These are phyloP conservation scores for Notarius quadriscutis DNA, from an alignment of 2,113 vertebrate genomes.

Conservation along the genomic window DNA sequence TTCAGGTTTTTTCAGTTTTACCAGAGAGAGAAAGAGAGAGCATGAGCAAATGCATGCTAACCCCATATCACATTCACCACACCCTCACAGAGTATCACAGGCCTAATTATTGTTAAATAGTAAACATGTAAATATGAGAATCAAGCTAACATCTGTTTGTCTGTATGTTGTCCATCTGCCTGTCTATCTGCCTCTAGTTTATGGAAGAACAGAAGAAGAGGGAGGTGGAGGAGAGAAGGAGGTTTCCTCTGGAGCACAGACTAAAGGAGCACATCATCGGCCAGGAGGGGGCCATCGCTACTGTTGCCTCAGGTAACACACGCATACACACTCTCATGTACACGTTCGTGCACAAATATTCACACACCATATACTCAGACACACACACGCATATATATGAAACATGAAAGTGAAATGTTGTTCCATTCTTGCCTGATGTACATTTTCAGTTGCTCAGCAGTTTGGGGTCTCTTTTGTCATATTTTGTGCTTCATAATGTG, in stretches of 20 bases:
- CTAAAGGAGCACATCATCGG: constrained; percentile 94
- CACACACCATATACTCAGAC: no score
- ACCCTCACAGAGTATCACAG: neutral
- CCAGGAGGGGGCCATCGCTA: constrained; percentile 91
- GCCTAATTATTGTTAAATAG: neutral
- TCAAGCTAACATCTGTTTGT: neutral
- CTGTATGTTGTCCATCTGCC: neutral
- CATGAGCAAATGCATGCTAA: constrained; percentile 20
- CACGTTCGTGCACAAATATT: neutral
- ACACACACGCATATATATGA: neutral
- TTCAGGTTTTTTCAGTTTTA: neutral
- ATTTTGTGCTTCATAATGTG: no score
- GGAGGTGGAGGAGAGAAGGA: constrained; percentile 84
- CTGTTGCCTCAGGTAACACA: constrained; percentile 85
- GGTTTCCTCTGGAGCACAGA: constrained; percentile 90
- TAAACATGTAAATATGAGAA: neutral
- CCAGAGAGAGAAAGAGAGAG: neutral
- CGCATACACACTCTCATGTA: neutral
- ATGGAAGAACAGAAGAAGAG: constrained; percentile 77
- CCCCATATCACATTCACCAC: constrained; percentile 7
- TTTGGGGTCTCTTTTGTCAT: no score
- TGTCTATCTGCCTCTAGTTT: constrained; percentile 20
- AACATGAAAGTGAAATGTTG: no score
- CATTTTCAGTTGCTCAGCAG: no score
- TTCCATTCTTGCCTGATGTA: no score